A percentile compares a stretch with the other conserved stretches of the same genome.
Conservation (phyloP, 2,113 vertebrate species). For the Paramormyrops kingsleyae region DNA sequence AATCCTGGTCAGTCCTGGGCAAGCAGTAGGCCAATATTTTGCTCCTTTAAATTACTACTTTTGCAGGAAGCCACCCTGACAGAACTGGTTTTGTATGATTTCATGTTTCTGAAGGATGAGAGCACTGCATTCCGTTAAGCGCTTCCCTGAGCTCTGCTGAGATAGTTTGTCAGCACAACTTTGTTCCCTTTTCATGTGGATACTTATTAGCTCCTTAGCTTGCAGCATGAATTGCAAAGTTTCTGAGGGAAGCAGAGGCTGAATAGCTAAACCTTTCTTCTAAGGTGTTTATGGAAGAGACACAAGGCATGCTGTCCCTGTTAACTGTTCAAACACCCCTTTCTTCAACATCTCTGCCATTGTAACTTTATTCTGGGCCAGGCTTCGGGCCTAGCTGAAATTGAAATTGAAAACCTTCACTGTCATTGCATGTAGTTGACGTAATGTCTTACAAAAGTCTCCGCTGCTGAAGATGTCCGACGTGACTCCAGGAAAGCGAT, state of each 20-base stretch:
- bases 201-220: slow-evolving; percentile 35
- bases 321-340: background rate
- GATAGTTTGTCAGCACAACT: slow-evolving; percentile 30
- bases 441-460: background rate
- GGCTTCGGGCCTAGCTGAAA: background rate
- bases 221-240: slow-evolving; percentile 26
- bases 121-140: slow-evolving; percentile 24
- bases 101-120: slow-evolving; percentile 47
- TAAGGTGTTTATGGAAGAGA: background rate
- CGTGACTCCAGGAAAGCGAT: background rate
- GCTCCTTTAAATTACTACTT: slow-evolving; percentile 37
- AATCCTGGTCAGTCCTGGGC: slow-evolving; percentile 7
- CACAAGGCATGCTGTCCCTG: background rate
- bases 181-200: slow-evolving; percentile 32
- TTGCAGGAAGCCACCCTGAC: slow-evolving; percentile 21
- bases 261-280: background rate
- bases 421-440: background rate
- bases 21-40: slow-evolving; percentile 24
- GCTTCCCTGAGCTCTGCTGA: slow-evolving; percentile 35
- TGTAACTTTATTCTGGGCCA: background rate
- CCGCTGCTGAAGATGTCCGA: background rate
- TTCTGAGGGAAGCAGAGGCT: background rate
- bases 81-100: slow-evolving; percentile 36
- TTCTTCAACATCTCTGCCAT: background rate
- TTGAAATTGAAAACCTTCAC: background rate